Evolutionary conservation across 2,797 vertebrate genomes (phyloP).

Genomic region (Poecilia velifera): DNA sequence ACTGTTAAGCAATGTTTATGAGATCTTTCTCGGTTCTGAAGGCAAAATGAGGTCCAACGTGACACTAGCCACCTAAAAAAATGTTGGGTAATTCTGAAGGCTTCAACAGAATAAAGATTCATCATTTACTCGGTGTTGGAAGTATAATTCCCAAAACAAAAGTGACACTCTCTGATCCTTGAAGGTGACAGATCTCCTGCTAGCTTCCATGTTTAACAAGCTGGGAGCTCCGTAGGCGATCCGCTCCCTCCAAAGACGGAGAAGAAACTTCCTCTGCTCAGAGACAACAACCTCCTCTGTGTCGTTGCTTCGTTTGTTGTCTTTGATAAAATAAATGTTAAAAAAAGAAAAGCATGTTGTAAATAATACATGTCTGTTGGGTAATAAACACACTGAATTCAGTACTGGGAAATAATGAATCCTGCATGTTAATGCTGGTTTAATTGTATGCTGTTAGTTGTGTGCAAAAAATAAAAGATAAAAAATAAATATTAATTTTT

Average conservation of each 20-base stretch:
- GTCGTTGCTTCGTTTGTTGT: neutral
- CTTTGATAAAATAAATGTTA: neutral
- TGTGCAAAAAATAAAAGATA: neutral
- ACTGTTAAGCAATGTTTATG: neutral
- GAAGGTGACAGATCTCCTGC: neutral
- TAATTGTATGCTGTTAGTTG: neutral
- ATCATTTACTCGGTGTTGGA: neutral
- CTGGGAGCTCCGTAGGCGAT: neutral
- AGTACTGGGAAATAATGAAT: neutral
- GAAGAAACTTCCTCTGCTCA: neutral
- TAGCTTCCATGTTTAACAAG: neutral
- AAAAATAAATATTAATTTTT: neutral
- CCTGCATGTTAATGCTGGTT: neutral
- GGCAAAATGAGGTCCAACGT: neutral
- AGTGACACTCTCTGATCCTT: neutral
- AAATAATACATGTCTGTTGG: neutral
- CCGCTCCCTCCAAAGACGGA: neutral
- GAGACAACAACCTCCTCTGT: neutral
- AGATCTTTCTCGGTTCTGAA: neutral
- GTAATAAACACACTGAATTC: neutral
- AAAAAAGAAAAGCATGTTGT: conserved; percentile 1
- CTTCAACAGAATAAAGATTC: neutral
- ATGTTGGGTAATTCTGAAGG: neutral
- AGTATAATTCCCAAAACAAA: neutral
- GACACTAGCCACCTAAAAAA: neutral